phyloP scores from a whole-genome alignment of 2,888 invertebrate species.

The Tetheella fluctuosa region DNA sequence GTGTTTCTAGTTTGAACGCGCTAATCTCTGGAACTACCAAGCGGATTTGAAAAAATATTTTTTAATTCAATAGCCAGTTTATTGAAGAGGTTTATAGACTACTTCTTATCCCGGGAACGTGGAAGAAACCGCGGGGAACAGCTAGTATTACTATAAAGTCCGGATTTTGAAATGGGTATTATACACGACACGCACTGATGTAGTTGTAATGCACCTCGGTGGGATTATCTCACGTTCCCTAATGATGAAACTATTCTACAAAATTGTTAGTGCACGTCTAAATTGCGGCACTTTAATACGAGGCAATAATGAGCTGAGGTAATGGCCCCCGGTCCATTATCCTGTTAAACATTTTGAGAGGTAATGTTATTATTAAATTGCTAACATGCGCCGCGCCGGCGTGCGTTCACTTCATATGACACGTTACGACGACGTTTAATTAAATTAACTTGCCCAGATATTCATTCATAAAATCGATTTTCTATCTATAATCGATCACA shows the following conservation, averaged over 20 bases:
- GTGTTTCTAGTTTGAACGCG: no score
- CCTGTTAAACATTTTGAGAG: constrained; percentile 48
- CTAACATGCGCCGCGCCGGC: neutral
- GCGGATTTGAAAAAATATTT: no score
- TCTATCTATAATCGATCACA: constrained; percentile 12
- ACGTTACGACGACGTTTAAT: neutral
- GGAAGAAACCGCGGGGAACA: no score
- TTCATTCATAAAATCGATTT: constrained; percentile 22
- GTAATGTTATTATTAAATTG: constrained; percentile 45
- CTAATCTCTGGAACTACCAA: no score
- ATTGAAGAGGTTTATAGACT: no score
- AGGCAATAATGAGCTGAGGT: constrained; percentile 48
- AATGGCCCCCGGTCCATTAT: constrained; percentile 50
- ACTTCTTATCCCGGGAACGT: no score
- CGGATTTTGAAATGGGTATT: no score
- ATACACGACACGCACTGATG: constrained; percentile 6
- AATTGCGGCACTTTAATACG: constrained; percentile 57
- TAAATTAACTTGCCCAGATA: no score
- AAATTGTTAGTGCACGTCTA: constrained; percentile 47
- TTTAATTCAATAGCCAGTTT: no score
- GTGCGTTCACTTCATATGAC: neutral
- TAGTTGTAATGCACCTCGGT: constrained; percentile 37
- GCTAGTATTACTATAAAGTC: no score
- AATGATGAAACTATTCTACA: constrained; percentile 58
- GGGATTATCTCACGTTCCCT: constrained; percentile 49